Conservation (phyloP, 2,113 vertebrate species). For the Sorex fumeus region DNA sequence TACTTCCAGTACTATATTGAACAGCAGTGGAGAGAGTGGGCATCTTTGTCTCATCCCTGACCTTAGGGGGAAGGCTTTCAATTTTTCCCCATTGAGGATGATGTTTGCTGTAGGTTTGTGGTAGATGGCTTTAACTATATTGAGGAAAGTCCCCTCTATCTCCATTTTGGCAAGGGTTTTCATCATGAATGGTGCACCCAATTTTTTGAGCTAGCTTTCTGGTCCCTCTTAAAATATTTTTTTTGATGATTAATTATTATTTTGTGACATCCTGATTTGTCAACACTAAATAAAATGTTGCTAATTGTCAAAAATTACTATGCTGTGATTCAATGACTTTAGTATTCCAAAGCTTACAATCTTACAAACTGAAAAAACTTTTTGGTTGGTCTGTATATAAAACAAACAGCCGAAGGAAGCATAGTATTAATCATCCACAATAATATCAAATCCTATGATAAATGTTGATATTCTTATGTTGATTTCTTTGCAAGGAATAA, state of each 20-base stretch:
- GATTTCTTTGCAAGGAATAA: not conserved
- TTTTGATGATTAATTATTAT: conserved; percentile 9
- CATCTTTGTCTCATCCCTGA: too few species aligned
- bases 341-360: conserved; percentile 33
- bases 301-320: conserved; percentile 26
- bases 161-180: too few species aligned
- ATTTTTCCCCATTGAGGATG: too few species aligned
- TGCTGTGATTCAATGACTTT: not conserved
- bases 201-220: not conserved
- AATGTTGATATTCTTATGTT: not conserved
- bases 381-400: conserved; percentile 40
- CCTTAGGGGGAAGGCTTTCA: too few species aligned
- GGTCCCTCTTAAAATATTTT: not conserved
- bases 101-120: too few species aligned
- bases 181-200: too few species aligned
- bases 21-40: too few species aligned
- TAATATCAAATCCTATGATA: not conserved
- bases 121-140: too few species aligned
- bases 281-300: conserved; percentile 33
- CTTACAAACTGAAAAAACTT: not conserved
- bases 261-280: not conserved
- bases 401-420: not conserved
- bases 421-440: not conserved
- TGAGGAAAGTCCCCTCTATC: too few species aligned
- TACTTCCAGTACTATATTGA: too few species aligned